phyloP scores from a whole-genome alignment of 2,113 vertebrate genomes.

The Cyprinus carpio region DNA sequence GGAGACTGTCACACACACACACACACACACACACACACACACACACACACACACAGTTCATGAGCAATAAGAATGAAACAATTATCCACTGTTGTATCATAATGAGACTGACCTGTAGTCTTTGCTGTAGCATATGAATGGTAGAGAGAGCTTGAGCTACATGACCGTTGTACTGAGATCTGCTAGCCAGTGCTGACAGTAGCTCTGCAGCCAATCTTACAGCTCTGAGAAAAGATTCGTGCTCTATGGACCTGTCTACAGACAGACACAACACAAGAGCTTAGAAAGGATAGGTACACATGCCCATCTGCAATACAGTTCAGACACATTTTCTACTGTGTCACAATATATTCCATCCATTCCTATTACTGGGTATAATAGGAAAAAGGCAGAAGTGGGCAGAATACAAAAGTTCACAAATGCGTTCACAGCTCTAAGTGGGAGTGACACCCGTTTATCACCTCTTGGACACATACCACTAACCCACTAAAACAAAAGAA shows the following conservation, averaged over 20 bases:
- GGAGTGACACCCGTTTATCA: neutral
- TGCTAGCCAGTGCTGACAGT: conserved; percentile 40
- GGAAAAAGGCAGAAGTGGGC: neutral
- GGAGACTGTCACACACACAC: conserved; percentile 31
- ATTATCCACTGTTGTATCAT: neutral
- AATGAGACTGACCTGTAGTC: conserved; percentile 39
- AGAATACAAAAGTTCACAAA: neutral
- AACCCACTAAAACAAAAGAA: neutral
- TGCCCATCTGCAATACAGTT: too few species aligned
- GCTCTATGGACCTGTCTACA: conserved; percentile 38
- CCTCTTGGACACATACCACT: neutral
- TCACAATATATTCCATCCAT: neutral
- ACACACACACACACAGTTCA: conserved; percentile 14
- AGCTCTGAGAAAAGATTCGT: conserved; percentile 7
- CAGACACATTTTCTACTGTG: neutral
- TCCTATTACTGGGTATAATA: neutral
- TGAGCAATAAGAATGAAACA: neutral
- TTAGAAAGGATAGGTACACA: neutral
- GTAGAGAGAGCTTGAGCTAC: conserved; percentile 31
- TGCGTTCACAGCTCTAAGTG: neutral
- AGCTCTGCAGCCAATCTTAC: conserved; percentile 42
- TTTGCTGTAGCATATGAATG: conserved; percentile 32
- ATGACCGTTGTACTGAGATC: conserved; percentile 40
- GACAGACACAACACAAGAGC: conserved; percentile 5
- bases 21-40: neutral